Evolutionary conservation across 2,113 vertebrate genomes (phyloP).

Genomic region (Oxyruncus cristatus): DNA sequence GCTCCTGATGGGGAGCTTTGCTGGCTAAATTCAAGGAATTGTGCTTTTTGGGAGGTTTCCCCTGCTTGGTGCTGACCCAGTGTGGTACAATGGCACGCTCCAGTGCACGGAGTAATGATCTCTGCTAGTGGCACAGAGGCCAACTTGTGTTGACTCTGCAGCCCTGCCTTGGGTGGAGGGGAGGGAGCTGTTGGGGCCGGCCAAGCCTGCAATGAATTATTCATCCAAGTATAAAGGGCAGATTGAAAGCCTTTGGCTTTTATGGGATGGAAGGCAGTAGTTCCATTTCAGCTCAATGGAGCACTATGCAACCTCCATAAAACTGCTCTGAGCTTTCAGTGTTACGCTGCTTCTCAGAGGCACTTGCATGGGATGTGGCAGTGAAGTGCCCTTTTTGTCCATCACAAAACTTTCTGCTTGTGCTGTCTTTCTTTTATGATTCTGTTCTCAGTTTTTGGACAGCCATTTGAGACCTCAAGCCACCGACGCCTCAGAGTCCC

Average conservation of each 20-base stretch:
- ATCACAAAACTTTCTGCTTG: background rate
- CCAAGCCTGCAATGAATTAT: conserved; percentile 36
- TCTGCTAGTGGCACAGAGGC: background rate
- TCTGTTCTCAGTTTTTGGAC: background rate
- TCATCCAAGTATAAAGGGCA: conserved; percentile 54
- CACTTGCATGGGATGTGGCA: background rate
- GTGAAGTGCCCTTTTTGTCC: background rate
- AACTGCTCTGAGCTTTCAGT: background rate
- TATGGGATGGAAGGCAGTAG: background rate
- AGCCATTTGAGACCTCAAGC: background rate
- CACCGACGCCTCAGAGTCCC: background rate
- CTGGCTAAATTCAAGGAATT: background rate
- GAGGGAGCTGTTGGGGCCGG: background rate
- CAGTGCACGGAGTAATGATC: background rate
- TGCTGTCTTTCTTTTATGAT: background rate
- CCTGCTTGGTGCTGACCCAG: background rate
- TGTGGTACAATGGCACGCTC: background rate
- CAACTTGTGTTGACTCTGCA: background rate
- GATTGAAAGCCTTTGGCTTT: conserved; percentile 52
- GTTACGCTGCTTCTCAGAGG: background rate
- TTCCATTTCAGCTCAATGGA: conserved; percentile 24
- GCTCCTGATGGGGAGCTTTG: background rate
- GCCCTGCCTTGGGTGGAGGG: background rate
- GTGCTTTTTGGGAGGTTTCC: background rate
- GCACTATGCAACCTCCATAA: conserved; percentile 7